These are phyloP conservation scores for Patella depressa DNA, from an alignment of 2,888 invertebrate genomes.

Conservation along the genomic window DNA sequence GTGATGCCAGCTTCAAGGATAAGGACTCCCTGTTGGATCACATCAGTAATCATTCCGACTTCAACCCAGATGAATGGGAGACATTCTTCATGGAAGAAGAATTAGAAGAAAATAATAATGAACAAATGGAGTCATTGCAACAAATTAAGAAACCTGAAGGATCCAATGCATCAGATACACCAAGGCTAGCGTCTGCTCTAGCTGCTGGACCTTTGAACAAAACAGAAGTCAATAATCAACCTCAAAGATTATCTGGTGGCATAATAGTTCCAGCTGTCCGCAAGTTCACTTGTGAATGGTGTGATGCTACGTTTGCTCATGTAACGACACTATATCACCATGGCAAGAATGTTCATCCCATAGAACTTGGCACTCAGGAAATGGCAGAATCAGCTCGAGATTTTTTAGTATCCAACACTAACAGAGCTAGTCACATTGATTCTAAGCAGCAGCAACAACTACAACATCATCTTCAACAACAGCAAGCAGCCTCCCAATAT, in stretches of 20 bases:
- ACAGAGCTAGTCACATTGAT: conserved; percentile 30
- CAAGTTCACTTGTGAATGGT: conserved; percentile 62
- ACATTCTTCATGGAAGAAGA: conserved; percentile 36
- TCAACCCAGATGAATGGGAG: conserved; percentile 54
- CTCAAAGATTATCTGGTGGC: conserved; percentile 9
- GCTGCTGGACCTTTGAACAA: conserved; percentile 21
- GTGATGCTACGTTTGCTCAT: conserved; percentile 57
- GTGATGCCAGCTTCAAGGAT: conserved; percentile 57
- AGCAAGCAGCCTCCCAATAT: too few species aligned
- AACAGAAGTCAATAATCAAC: conserved; percentile 7
- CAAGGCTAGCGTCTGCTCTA: conserved; percentile 22
- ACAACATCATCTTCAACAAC: conserved; percentile 15
- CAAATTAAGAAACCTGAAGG: conserved; percentile 29
- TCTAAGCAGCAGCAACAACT: conserved; percentile 30
- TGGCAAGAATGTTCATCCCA: conserved; percentile 56
- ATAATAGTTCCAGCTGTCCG: not conserved
- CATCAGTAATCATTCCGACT: conserved; percentile 57
- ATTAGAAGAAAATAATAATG: conserved; percentile 25
- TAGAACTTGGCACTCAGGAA: conserved; percentile 58
- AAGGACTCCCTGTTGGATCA: conserved; percentile 58
- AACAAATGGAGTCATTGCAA: conserved; percentile 19
- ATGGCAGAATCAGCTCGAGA: conserved; percentile 29
- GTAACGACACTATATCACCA: conserved; percentile 63
- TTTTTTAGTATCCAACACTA: conserved; percentile 16
- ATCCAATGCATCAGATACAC: conserved; percentile 23